These are phyloP conservation scores for Dermolepida albohirtum DNA, from an alignment of 2,888 invertebrate genomes.

Conservation along the genomic window DNA sequence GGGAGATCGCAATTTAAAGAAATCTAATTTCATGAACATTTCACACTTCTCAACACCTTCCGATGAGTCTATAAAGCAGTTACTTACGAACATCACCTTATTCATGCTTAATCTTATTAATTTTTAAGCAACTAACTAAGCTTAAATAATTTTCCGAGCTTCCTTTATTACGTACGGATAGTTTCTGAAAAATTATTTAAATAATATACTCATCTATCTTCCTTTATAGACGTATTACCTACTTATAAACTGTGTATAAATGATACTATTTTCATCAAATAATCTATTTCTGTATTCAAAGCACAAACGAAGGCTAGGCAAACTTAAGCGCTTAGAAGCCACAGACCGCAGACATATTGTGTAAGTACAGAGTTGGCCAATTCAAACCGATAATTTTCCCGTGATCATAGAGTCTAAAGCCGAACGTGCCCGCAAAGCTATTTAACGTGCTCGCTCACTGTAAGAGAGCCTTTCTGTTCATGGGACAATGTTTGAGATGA, in stretches of 20 bases:
- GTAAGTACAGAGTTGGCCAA: slow-evolving; percentile 22
- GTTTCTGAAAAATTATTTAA: no score
- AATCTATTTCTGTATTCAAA: slow-evolving; percentile 19
- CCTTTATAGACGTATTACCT: no score
- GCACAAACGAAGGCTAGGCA: slow-evolving; percentile 27
- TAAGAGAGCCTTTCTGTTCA: slow-evolving; percentile 6
- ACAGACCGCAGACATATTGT: slow-evolving; percentile 18
- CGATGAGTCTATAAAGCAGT: no score
- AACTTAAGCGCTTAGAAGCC: slow-evolving; percentile 26
- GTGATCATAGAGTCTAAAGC: slow-evolving; percentile 31
- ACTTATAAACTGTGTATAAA: not conserved
- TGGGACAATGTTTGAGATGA: slow-evolving; percentile 10
- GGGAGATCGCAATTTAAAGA: no score
- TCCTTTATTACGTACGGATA: no score
- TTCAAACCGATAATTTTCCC: slow-evolving; percentile 33
- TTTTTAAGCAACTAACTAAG: no score
- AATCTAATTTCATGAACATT: no score
- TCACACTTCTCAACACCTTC: no score
- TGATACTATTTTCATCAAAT: slow-evolving; percentile 15
- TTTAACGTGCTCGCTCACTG: slow-evolving; percentile 20
- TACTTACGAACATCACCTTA: no score
- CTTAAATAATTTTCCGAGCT: no score
- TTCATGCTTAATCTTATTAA: no score
- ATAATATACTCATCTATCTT: no score
- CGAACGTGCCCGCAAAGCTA: slow-evolving; percentile 30